Base-by-base conservation (phyloP, 2,888 invertebrate genomes). In the Cryptocephalus primarius region DNA sequence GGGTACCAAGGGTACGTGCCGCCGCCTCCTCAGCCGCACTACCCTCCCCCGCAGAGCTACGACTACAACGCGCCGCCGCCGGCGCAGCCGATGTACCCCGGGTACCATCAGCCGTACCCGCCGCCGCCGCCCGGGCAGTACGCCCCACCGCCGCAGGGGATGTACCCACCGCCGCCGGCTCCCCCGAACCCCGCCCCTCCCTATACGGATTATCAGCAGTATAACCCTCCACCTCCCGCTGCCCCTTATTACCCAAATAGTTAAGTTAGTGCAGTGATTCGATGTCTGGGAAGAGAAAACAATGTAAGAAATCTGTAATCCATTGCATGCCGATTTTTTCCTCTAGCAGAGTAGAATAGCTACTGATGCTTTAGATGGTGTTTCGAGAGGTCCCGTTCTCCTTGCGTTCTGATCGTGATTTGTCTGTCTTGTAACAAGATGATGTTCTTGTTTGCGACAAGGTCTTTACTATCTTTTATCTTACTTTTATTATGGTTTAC, bases 1-100 rank as follows among this genome's bases (percentile, higher is more conserved):
- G 61, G 61, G 33, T 64, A 63, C 50, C 68, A 67, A 43, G 63
- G 61, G 22, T 67, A 65, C 54, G 62, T 65, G 0, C 64, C 63
- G 1, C 62, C 60, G 10, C 61, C 60, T 34, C 62, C 61, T 13
- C 65, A 65, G 31, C 60, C 59, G 11, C 63, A 62, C 46, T 62
- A 62, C 45, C 58, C 60, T 1, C 62, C 60, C 8, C 61, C 58
- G 33, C 51, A 51, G 8, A 53, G 53, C 8, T 59, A 57, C 42
- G 56, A 55, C 14, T 57, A 55, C 43, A 54, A 49, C 33, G 51
- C 52, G 32, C 52, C 58, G 1, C 58, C 57, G 33, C 57, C 44
- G 10, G 49, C 48, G 32, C 58, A 54, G 51, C 47, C 57, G 39
- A 49, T 54, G 39, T 66, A 65, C 45, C 61, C 61, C 44, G 61